phyloP scores from a whole-genome alignment of 2,797 vertebrate species.

The Myiothlypis coronata region DNA sequence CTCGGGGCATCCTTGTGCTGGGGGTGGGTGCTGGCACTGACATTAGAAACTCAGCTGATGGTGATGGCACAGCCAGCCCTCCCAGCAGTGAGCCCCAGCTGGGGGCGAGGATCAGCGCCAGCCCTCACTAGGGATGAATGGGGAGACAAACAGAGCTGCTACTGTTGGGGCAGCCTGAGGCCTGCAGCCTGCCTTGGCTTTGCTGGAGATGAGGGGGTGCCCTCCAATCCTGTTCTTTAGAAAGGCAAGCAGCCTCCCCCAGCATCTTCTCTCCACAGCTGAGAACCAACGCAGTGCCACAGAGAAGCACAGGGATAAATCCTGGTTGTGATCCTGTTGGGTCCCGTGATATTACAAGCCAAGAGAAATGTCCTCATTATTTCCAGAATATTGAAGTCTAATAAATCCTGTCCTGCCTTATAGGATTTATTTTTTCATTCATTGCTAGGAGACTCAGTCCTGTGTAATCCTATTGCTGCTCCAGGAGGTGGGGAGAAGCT shows the following conservation, averaged over 20 bases:
- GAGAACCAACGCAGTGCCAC: neutral
- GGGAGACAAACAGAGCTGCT: neutral
- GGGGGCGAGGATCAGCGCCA: neutral
- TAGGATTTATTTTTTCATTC: conserved; percentile 54
- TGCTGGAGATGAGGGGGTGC: neutral
- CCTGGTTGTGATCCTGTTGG: conserved; percentile 45
- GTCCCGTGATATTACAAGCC: conserved; percentile 42
- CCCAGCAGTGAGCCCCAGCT: neutral
- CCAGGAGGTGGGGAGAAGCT: neutral
- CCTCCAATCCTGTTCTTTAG: neutral
- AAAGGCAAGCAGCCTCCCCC: neutral
- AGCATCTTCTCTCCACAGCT: neutral
- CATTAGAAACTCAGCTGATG: neutral
- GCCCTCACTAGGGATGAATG: neutral
- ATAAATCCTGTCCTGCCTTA: conserved; percentile 60
- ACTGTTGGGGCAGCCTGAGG: neutral
- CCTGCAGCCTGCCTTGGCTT: neutral
- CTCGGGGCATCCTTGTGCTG: fast-evolving
- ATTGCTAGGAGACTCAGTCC: conserved; percentile 46
- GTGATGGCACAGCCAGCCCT: neutral
- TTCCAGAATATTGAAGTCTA: conserved; percentile 59
- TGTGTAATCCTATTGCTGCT: conserved; percentile 60
- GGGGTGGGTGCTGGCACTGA: neutral
- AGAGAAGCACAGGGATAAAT: neutral
- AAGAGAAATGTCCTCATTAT: conserved; percentile 62